Conservation (phyloP, 2,888 invertebrate species). For the Eucriotettix oculatus region DNA sequence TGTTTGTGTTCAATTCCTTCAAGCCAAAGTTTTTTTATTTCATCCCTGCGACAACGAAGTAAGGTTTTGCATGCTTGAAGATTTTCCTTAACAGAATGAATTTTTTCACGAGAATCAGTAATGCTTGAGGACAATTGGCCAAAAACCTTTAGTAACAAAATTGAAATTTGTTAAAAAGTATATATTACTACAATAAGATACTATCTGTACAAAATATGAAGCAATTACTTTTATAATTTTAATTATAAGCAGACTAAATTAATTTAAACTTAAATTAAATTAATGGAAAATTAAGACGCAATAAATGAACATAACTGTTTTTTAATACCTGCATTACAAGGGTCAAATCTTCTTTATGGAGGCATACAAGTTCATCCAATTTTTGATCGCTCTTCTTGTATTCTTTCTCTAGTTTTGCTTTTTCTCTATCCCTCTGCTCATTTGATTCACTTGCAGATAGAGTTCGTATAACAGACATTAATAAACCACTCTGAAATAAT, state of each 20-base stretch:
- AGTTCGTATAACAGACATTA: slow-evolving; percentile 91
- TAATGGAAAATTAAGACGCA: too few relatives aligned
- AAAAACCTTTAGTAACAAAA: slow-evolving; percentile 14
- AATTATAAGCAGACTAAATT: too few relatives aligned
- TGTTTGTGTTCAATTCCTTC: slow-evolving; percentile 94
- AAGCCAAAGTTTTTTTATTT: slow-evolving; percentile 82
- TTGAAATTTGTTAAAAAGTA: background rate
- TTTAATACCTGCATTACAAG: slow-evolving; percentile 49
- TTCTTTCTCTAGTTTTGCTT: slow-evolving; percentile 82
- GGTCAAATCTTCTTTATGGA: slow-evolving; percentile 74
- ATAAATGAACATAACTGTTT: background rate
- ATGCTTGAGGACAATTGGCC: slow-evolving; percentile 53
- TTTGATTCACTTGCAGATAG: slow-evolving; percentile 86
- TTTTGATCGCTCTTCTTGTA: slow-evolving; percentile 80
- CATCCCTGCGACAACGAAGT: slow-evolving; percentile 79
- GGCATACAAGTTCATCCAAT: slow-evolving; percentile 74
- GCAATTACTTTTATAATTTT: background rate
- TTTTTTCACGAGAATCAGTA: slow-evolving; percentile 57
- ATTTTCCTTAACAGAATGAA: slow-evolving; percentile 63
- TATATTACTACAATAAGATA: background rate
- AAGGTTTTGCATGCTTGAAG: slow-evolving; percentile 68
- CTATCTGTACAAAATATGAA: background rate
- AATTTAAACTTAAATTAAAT: too few relatives aligned
- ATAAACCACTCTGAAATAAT: slow-evolving; percentile 50
- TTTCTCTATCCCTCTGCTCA: slow-evolving; percentile 83